phyloP scores from a whole-genome alignment of 1,140 invertebrate species.

The Apis laboriosa region DNA sequence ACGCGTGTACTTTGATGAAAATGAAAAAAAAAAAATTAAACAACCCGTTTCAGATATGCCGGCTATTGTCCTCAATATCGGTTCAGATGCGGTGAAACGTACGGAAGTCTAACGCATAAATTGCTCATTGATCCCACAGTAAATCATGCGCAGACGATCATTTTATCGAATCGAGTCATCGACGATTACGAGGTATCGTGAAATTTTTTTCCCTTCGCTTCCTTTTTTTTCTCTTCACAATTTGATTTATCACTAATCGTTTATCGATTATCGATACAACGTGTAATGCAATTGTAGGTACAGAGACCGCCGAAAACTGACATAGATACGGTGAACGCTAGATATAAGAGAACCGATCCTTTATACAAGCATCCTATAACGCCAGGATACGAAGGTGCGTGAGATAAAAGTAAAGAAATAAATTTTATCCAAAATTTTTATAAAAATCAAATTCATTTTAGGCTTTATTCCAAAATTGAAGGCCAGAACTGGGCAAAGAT shows the following conservation, averaged over 20 bases:
- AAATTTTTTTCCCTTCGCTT: background rate
- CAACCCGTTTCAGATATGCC: conserved; percentile 82
- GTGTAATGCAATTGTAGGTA: conserved; percentile 1
- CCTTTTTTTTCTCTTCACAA: background rate
- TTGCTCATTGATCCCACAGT: conserved; percentile 86
- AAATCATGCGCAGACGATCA: conserved; percentile 85
- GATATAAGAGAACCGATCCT: conserved; percentile 83
- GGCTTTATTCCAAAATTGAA: conserved; percentile 85
- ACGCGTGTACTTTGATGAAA: background rate
- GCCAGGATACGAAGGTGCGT: conserved; percentile 85
- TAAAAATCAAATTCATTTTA: conserved; percentile 55
- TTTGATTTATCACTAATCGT: background rate
- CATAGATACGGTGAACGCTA: conserved; percentile 84
- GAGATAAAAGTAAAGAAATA: background rate
- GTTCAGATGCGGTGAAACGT: conserved; percentile 86
- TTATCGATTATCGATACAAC: too few relatives aligned
- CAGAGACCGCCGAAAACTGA: conserved; percentile 71
- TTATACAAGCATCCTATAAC: conserved; percentile 86
- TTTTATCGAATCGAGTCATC: conserved; percentile 83
- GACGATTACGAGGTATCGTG: conserved; percentile 82
- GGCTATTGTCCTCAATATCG: conserved; percentile 88
- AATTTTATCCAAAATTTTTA: background rate
- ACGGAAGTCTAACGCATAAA: conserved; percentile 86
- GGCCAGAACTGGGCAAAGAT: conserved; percentile 84
- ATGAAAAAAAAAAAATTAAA: background rate